Evolutionary conservation across 2,888 invertebrate species (phyloP).

Genomic region (Epinotia nisella): DNA sequence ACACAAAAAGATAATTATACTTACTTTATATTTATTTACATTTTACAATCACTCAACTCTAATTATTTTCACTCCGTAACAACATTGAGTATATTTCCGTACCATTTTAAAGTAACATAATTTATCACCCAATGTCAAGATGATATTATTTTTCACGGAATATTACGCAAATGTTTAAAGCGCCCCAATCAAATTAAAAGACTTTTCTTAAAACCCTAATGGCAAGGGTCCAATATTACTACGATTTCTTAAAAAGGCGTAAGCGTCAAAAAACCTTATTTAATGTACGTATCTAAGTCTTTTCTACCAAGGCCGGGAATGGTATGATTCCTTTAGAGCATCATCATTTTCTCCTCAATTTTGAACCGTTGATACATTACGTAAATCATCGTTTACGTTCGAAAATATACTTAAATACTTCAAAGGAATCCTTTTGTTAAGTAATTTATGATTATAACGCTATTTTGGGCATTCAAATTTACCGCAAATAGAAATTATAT

Average conservation of each 20-base stretch:
- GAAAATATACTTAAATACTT: neutral
- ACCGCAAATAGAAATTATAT: too few relatives aligned
- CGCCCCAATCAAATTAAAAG: conserved; percentile 16
- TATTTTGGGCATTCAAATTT: neutral
- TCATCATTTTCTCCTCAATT: conserved; percentile 10
- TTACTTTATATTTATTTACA: too few relatives aligned
- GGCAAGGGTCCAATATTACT: neutral
- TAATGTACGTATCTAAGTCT: neutral
- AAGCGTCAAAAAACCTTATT: neutral
- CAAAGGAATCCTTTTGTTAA: neutral
- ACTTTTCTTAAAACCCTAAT: conserved; percentile 8
- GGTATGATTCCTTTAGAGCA: neutral
- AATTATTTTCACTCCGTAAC: neutral
- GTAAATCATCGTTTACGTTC: neutral
- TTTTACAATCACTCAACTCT: neutral
- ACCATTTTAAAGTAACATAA: conserved; percentile 4
- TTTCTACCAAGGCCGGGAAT: neutral
- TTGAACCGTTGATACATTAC: conserved; percentile 2
- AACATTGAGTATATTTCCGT: neutral
- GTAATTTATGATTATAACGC: neutral
- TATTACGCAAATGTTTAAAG: conserved; percentile 11
- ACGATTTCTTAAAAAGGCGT: neutral
- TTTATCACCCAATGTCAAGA: conserved; percentile 14
- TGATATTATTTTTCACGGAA: conserved; percentile 10
- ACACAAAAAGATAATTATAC: too few relatives aligned